Evolutionary conservation across 2,113 vertebrate species (phyloP).

Genomic region (Lepus americanus): DNA sequence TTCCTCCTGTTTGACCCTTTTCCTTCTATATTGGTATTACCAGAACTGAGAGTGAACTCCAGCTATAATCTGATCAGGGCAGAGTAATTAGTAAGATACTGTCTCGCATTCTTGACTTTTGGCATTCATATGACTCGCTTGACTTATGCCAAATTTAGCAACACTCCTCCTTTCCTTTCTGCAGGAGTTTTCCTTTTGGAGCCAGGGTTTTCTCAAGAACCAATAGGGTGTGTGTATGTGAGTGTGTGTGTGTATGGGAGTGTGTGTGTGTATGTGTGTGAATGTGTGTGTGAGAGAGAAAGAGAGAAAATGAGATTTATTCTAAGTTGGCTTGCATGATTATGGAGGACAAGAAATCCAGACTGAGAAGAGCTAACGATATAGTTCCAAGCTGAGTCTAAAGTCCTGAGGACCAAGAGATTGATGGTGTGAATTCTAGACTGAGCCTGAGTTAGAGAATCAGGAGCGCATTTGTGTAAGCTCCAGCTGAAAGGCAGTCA

Average conservation of each 20-base stretch:
- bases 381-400: not conserved
- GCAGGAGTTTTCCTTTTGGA: not conserved
- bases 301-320: not conserved
- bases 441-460: not conserved
- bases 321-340: not conserved
- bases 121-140: not conserved
- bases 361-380: not conserved
- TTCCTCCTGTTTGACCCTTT: not conserved
- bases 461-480: not conserved
- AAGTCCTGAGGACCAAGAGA: not conserved
- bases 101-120: not conserved
- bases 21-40: not conserved
- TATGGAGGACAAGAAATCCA: not conserved
- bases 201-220: not conserved
- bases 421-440: not conserved
- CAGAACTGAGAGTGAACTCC: not conserved
- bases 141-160: not conserved
- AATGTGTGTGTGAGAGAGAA: not conserved
- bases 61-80: not conserved
- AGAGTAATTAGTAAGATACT: conserved; percentile 1
- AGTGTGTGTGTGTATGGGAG: not conserved
- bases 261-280: not conserved
- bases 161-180: not conserved
- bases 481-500: not conserved
- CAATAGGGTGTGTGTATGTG: not conserved